Evolutionary conservation across 2,888 invertebrate genomes (phyloP), one percentile per base, ranked within the genome.

Genomic region (Eupithecia dodoneata): DNA sequence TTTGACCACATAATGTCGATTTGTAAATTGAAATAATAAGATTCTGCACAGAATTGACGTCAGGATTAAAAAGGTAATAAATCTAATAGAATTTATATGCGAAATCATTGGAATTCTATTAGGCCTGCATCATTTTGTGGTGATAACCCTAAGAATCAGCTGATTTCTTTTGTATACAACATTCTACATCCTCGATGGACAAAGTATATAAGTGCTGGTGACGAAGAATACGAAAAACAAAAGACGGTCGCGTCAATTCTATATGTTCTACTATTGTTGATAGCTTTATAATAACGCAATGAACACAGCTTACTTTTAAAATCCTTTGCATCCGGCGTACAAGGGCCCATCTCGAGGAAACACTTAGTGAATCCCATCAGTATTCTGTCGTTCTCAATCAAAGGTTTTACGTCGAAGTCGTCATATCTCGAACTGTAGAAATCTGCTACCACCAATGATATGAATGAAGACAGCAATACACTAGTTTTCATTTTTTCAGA

Each of bases 311-410:
- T 91, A 97, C 97, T 96, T 94, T 96, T 97, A 30, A 97, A 95
- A 90, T 97, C 96, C 85, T 96, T 96, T 73, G 96, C 97, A 83
- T 97, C 97, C 4, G 97, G 96, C 0, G 97, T 97, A 85, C 97
- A 97, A 7, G 96, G 96, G 13, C 96, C 96, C 78, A 94, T 90
- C 4, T 96, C 96, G 75, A 97, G 93, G 81, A 97, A 94, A 84
- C 98, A 98, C 78, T 96, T 96, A 6, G 97, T 94, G 84, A 97
- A 97, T 81, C 96, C 96, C 73, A 96, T 93, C 15, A 97, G 91
- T 73, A 97, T 94, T 78, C 97, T 96, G 67, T 97, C 96, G 86
- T 96, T 97, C 55, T 92, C 93, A 45, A 97, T 86, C 79, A 97
- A 95, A 72, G 96, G 96, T 81, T 97, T 96, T 76, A 97, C 88